Base-by-base conservation (phyloP, 2,888 invertebrate genomes). In the Eumerus sabulonum region DNA sequence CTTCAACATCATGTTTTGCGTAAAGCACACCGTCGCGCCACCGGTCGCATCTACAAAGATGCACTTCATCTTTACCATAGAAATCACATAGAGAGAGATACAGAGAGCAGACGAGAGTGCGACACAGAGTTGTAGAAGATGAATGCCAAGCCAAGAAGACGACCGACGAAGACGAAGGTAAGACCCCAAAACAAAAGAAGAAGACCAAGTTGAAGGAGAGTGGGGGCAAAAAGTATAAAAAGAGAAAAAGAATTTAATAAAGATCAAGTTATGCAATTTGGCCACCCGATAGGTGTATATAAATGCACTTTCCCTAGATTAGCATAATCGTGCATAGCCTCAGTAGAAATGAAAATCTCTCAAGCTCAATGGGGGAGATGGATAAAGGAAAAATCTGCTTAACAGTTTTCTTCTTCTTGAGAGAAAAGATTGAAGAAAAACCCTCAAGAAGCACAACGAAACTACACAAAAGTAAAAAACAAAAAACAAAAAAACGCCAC, bases 281-380 rank as follows among this genome's bases (percentile, higher is more conserved):
- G 70, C 79, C 79, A 79, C 79, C 79, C 79, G 79, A 79, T 79
- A 79, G 79, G 79, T 79, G 74, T 79, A 79, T 79, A 74, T 74
- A 79, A 79, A 79, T 79, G 79, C 79, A 79, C 79, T 79, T 79
- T 79, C 79, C 79, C 79, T 79, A 79, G 79, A 79, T 79, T 79
- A 79, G 79, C 79, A 79, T 79, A 79, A 79, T 79, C 79, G 79
- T 79, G 79, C 79, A 79, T 79, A 79, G 79, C 79, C 79, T 60
- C 68, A 74, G 79, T 70, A 74, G 79, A 79, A 79, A 79, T 74
- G 79, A 79, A 79, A 79, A 79, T 79, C 79, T 27, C 27, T 73
- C 79, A 79, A 79, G 79, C 79, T 74, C 79, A 79, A 79, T 79
- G 79, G 79, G 79, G 79, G 79, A 79, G 79, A 79, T 74, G 79